Base-by-base conservation (phyloP, 2,888 invertebrate genomes). In the Oscheius sp. region DNA sequence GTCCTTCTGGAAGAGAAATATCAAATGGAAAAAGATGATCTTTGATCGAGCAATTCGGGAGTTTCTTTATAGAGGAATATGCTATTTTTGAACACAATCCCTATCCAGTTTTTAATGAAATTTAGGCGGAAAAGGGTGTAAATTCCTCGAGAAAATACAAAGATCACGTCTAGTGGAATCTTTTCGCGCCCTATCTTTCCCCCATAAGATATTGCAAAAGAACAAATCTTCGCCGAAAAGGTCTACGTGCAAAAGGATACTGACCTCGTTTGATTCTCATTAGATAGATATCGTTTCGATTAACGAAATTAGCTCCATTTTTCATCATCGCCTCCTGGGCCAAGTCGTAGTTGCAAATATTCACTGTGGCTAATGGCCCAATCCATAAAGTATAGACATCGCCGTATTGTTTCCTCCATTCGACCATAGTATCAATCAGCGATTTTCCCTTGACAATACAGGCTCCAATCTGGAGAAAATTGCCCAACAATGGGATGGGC, bases 361-460 rank as follows among this genome's bases (percentile, higher is more conserved):
- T 66, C n/a, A 77, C 75, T 4, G 69, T 68, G 1, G 77, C 67
- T 1, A 75, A 23, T 12, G 71, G 69, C 17, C 77, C 77, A 55
- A 76, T 67, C 76, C 76, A 76, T 1, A 71, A 15, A 4, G 76
- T 74, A 63, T 68, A 75, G 29, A 76, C 72, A 55, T 69, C 65
- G n/a, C 76, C 76, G 39, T 72, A 72, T 1, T 33, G 17, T 17
- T 61, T 61, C 42, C 42, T 39, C 61, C 61, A 61, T 10, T 37
- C 29, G 1, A 20, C 23, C 5, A 61, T 25, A n/a, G 42, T 46
- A 20, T 61, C 29, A 37, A 27, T 37, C 15, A 61, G 34, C 5
- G 42, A 23, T 10, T 29, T 1, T 12, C 46, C 61, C 20, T 29
- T 33, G 3, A n/a, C 8, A 25, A 45, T 27, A 29, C 23, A 20